Evolutionary conservation across 35 echinoderm and acorn worm species (phyloP).

Genomic region (Ophioderma brevispina): DNA sequence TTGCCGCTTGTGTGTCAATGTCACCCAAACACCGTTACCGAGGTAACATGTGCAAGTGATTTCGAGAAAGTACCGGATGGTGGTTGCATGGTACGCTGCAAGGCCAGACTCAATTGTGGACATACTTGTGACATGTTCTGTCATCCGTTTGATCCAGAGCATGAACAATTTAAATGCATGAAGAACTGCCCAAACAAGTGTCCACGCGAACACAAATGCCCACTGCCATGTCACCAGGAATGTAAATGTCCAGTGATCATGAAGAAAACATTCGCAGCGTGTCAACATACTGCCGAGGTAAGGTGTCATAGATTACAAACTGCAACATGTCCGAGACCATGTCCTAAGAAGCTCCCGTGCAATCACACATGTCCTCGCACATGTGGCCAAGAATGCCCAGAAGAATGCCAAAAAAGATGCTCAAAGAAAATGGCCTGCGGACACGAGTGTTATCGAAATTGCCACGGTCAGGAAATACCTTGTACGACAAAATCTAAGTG

Average conservation of each 20-base stretch:
- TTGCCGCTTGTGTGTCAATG: slow-evolving; percentile 69
- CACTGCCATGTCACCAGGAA: slow-evolving; percentile 31
- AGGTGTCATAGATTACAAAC: slow-evolving; percentile 11
- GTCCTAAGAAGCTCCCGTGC: background rate
- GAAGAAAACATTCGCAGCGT: background rate
- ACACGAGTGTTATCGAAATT: slow-evolving; percentile 36
- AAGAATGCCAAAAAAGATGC: slow-evolving; percentile 22
- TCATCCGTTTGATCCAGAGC: slow-evolving; percentile 68
- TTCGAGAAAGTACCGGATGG: slow-evolving; percentile 68
- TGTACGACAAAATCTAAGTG: background rate
- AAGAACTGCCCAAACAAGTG: slow-evolving; percentile 42
- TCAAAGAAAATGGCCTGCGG: slow-evolving; percentile 5
- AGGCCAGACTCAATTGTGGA: slow-evolving; percentile 60
- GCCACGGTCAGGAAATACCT: slow-evolving; percentile 12
- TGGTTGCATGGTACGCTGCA: slow-evolving; percentile 68
- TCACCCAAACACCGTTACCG: slow-evolving; percentile 41
- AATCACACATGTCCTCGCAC: slow-evolving; percentile 48
- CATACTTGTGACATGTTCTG: slow-evolving; percentile 75
- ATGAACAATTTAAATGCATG: slow-evolving; percentile 58
- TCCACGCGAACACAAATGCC: slow-evolving; percentile 44
- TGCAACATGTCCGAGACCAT: background rate
- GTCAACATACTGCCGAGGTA: background rate
- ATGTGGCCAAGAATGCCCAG: slow-evolving; percentile 56
- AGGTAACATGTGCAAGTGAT: slow-evolving; percentile 35
- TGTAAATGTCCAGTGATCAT: slow-evolving; percentile 10